A percentile compares a stretch with the other conserved stretches of the same genome.
Evolutionary conservation across 2,888 invertebrate species (phyloP).

Genomic region (Priocnemis perturbator): DNA sequence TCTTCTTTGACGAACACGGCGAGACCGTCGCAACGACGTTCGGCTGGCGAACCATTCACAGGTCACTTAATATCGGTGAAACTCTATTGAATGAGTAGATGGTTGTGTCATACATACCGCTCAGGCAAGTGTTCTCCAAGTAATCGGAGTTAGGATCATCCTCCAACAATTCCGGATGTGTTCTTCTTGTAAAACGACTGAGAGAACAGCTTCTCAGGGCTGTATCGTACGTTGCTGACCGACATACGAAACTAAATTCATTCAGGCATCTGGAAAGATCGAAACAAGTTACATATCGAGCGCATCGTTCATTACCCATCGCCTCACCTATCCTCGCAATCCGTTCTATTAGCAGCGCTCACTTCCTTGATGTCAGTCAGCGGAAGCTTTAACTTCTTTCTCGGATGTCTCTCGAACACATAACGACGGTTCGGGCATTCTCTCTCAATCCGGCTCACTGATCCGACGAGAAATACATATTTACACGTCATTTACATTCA

Average conservation of each 20-base stretch:
- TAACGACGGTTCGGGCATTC: slow-evolving; percentile 93
- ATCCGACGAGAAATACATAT: background rate
- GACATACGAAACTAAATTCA: slow-evolving; percentile 92
- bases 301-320: background rate
- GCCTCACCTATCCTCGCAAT: slow-evolving; percentile 87
- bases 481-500: slow-evolving; percentile 9
- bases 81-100: slow-evolving; percentile 6
- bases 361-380: slow-evolving; percentile 90
- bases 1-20: slow-evolving; percentile 93
- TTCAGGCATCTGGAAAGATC: slow-evolving; percentile 81
- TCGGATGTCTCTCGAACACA: slow-evolving; percentile 90
- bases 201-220: slow-evolving; percentile 87
- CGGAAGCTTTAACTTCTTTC: slow-evolving; percentile 88
- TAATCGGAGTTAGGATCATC: slow-evolving; percentile 93
- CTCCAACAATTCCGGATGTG: slow-evolving; percentile 89
- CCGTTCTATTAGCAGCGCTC: slow-evolving; percentile 89
- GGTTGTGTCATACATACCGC: slow-evolving; percentile 78
- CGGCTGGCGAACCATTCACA: slow-evolving; percentile 78
- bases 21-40: slow-evolving; percentile 89
- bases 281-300: no score
- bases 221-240: slow-evolving; percentile 90
- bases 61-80: background rate
- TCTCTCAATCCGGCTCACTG: slow-evolving; percentile 89
- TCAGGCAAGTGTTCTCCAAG: slow-evolving; percentile 92
- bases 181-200: slow-evolving; percentile 88